These are phyloP conservation scores for Leptothorax acervorum DNA, from an alignment of 2,888 invertebrate genomes.

Conservation along the genomic window DNA sequence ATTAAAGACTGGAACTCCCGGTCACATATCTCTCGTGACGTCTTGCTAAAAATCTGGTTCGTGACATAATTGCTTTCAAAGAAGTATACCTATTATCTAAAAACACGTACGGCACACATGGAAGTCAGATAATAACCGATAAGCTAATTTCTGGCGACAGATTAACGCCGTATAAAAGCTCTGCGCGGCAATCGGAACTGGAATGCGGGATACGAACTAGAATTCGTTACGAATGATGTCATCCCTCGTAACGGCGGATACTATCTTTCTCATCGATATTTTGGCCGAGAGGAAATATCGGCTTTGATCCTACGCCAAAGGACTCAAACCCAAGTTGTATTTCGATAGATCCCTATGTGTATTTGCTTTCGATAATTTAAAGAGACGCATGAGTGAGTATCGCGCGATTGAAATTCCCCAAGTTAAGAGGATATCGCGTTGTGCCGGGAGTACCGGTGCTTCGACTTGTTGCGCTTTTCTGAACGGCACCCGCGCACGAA, in stretches of 20 bases:
- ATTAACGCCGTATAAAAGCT: neutral
- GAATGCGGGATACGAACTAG: neutral
- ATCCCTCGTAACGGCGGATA: neutral
- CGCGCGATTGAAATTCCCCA: neutral
- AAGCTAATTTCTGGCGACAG: slow-evolving; percentile 18
- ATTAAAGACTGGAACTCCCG: neutral
- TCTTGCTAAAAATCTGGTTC: neutral
- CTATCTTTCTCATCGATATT: neutral
- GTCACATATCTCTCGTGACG: neutral
- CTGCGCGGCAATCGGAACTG: neutral
- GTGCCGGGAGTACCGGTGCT: neutral
- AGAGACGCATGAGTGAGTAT: neutral
- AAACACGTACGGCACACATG: neutral
- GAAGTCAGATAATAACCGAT: slow-evolving; percentile 18
- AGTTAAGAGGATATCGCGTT: neutral
- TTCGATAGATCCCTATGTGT: neutral
- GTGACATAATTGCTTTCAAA: slow-evolving; percentile 8
- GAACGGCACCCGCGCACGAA: slow-evolving; percentile 1
- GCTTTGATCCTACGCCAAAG: neutral
- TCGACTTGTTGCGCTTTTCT: slow-evolving; percentile 31
- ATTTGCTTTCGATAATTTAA: neutral
- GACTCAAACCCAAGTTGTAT: neutral
- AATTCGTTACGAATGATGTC: neutral
- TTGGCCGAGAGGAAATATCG: neutral
- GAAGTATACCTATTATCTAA: neutral